Percentiles rank a stretch among this genome's conserved stretches.
Conservation (phyloP, 2,888 invertebrate genomes). For the Eilema sororculum region DNA sequence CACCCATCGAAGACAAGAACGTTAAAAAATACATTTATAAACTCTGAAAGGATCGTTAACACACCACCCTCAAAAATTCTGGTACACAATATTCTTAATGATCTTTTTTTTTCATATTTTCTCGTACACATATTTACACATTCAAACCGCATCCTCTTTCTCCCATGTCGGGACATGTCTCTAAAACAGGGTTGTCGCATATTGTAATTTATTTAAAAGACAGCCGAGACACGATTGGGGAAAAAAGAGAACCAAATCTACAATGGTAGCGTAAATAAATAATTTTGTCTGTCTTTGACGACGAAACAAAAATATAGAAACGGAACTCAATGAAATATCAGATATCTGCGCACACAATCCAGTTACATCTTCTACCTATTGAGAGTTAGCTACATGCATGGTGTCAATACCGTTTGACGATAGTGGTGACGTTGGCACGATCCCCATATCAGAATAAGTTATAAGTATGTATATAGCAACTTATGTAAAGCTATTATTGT, state of each 20-base stretch:
- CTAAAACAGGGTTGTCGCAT: constrained; percentile 56
- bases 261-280: neutral
- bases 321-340: no score
- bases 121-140: constrained; percentile 67
- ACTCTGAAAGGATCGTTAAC: constrained; percentile 51
- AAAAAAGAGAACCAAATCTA: constrained; percentile 15
- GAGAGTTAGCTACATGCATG: neutral
- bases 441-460: no score
- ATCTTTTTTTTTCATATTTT: constrained; percentile 54
- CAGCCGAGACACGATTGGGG: constrained; percentile 23
- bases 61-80: constrained; percentile 52
- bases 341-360: neutral
- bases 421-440: neutral
- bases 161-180: constrained; percentile 64
- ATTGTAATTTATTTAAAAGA: constrained; percentile 41
- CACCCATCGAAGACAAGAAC: neutral
- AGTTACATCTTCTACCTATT: neutral
- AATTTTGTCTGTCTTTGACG: neutral
- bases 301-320: neutral
- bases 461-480: no score
- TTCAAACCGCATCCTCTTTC: constrained; percentile 72
- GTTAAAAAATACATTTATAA: constrained; percentile 38
- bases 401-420: neutral
- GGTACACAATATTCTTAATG: constrained; percentile 55
- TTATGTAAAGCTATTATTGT: no score